phyloP scores from a whole-genome alignment of 2,113 vertebrate genomes.

The Vombatus ursinus region DNA sequence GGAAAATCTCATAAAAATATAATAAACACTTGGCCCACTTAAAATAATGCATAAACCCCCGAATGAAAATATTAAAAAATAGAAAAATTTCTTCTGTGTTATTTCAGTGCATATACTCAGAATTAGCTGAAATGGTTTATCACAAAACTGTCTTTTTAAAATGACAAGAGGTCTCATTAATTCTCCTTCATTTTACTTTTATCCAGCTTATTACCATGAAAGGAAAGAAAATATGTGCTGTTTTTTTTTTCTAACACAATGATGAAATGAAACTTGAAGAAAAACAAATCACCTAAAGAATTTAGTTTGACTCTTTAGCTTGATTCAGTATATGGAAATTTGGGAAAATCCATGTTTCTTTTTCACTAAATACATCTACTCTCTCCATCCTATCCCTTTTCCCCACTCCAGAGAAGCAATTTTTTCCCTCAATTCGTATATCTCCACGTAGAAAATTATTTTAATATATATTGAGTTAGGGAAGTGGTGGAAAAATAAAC shows the following conservation, averaged over 20 bases:
- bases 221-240: not conserved
- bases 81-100: not conserved
- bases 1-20: slow-evolving; percentile 71
- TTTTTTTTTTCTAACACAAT: not conserved
- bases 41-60: slow-evolving; percentile 31
- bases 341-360: not conserved
- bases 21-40: not conserved
- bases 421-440: not conserved
- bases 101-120: not conserved
- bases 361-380: not conserved
- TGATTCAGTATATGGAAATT: slow-evolving; percentile 7
- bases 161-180: slow-evolving; percentile 24
- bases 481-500: not conserved
- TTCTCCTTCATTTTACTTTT: slow-evolving; percentile 11
- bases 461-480: not conserved
- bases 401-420: not conserved
- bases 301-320: not conserved
- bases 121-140: slow-evolving; percentile 11
- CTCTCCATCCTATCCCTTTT: not conserved
- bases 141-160: slow-evolving; percentile 7
- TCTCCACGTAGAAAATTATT: slow-evolving; percentile 4
- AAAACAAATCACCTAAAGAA: slow-evolving; percentile 40
- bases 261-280: slow-evolving; percentile 42
- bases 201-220: not conserved
- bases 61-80: not conserved